Evolutionary conservation across 2,113 vertebrate species (phyloP).

Genomic region (Rhinoderma darwinii): DNA sequence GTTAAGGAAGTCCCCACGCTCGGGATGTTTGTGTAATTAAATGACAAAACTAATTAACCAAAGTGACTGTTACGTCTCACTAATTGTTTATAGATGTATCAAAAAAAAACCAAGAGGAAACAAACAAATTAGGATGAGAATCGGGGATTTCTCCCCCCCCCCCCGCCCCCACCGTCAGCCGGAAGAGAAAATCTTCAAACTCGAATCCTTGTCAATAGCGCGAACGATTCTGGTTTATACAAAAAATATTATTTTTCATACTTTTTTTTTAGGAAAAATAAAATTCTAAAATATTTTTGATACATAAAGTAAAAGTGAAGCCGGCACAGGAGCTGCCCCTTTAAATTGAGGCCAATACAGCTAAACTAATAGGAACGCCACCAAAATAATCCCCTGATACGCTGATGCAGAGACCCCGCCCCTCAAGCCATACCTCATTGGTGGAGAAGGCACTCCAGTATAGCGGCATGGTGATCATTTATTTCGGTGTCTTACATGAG

Average conservation of each 20-base stretch:
- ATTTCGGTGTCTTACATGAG: too few relatives aligned
- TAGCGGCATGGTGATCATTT: too few relatives aligned
- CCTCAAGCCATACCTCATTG: too few relatives aligned
- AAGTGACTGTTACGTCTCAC: slow-evolving; percentile 33
- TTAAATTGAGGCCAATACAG: too few relatives aligned
- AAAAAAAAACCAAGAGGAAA: background rate
- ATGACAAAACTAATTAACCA: slow-evolving; percentile 45
- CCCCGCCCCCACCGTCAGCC: background rate
- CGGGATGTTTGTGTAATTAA: slow-evolving; percentile 45
- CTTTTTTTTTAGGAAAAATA: background rate
- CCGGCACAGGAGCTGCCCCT: too few relatives aligned
- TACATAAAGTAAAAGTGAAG: background rate
- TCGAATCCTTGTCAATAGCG: background rate
- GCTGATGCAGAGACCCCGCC: too few relatives aligned
- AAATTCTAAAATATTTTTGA: background rate
- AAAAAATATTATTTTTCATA: too few relatives aligned
- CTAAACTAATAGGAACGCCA: too few relatives aligned
- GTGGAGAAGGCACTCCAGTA: too few relatives aligned
- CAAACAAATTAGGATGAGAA: slow-evolving; percentile 16
- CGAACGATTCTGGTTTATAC: background rate
- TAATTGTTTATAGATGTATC: slow-evolving; percentile 14
- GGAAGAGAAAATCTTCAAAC: background rate
- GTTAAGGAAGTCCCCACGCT: background rate
- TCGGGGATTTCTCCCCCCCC: background rate
- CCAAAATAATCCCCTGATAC: too few relatives aligned